A percentile compares a stretch with the other conserved stretches of the same genome.
phyloP scores from a whole-genome alignment of 2,888 invertebrate species.

The Microplitis deprimator region DNA sequence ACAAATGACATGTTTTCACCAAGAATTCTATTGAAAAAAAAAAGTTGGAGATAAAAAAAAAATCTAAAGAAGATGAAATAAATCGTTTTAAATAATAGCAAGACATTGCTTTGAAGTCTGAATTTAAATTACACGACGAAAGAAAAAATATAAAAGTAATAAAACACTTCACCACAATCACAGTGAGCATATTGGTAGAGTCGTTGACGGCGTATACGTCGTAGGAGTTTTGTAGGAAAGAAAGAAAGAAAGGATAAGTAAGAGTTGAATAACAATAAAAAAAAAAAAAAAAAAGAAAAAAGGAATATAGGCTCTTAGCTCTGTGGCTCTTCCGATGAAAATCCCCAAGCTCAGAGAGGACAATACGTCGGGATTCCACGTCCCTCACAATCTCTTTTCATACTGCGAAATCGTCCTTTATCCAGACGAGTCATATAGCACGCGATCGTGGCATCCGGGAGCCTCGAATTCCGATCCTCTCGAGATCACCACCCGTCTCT shows the following conservation, averaged over 20 bases:
- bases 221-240: slow-evolving; percentile 7
- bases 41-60: background rate
- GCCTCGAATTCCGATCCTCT: slow-evolving; percentile 37
- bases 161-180: slow-evolving; percentile 19
- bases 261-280: background rate
- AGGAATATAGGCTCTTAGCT: slow-evolving; percentile 23
- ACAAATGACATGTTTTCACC: background rate
- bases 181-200: slow-evolving; percentile 1
- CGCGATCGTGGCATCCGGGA: slow-evolving; percentile 21
- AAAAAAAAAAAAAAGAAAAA: background rate
- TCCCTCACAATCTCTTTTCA: slow-evolving; percentile 31
- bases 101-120: background rate
- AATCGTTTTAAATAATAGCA: background rate
- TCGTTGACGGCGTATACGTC: background rate
- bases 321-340: slow-evolving; percentile 11
- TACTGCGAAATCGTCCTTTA: slow-evolving; percentile 33
- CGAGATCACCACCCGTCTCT: slow-evolving; percentile 26
- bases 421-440: slow-evolving; percentile 36
- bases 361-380: slow-evolving; percentile 36
- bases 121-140: background rate
- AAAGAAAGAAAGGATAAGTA: background rate
- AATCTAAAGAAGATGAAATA: background rate
- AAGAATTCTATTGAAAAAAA: background rate
- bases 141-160: slow-evolving; percentile 10
- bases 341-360: slow-evolving; percentile 35